Conservation (phyloP, 1,140 invertebrate species). For the Muscidifurax raptorellus region DNA sequence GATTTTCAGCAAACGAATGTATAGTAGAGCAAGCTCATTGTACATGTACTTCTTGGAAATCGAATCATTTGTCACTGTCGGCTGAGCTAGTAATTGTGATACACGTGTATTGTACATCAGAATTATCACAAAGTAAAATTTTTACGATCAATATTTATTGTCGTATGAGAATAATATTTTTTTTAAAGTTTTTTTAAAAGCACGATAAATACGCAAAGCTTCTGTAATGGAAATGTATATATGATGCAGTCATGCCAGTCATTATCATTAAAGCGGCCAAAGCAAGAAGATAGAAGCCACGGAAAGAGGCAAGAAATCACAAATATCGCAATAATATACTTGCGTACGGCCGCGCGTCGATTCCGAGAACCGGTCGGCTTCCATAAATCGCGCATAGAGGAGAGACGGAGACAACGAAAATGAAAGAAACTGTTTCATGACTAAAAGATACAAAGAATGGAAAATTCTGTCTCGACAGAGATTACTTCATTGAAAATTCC, state of each 20-base stretch:
- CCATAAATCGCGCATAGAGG: slow-evolving; percentile 17
- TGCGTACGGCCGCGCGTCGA: slow-evolving; percentile 10
- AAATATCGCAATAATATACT: slow-evolving; percentile 49
- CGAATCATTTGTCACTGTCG: too few relatives aligned
- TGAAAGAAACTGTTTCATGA: slow-evolving; percentile 41
- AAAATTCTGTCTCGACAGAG: slow-evolving; percentile 2
- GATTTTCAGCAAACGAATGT: too few relatives aligned
- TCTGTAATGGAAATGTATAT: slow-evolving; percentile 36
- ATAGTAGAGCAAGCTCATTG: too few relatives aligned
- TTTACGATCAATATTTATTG: too few relatives aligned
- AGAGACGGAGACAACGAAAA: slow-evolving; percentile 26
- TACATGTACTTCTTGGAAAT: too few relatives aligned
- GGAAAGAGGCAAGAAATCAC: slow-evolving; percentile 44
- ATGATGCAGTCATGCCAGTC: slow-evolving; percentile 16
- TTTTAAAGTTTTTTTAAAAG: slow-evolving; percentile 23
- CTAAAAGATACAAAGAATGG: slow-evolving; percentile 9
- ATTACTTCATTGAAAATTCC: slow-evolving; percentile 8
- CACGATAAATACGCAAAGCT: slow-evolving; percentile 33
- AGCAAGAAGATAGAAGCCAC: slow-evolving; percentile 1
- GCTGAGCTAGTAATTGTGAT: too few relatives aligned
- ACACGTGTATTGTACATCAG: too few relatives aligned
- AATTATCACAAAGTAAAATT: too few relatives aligned
- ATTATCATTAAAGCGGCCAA: slow-evolving; percentile 42
- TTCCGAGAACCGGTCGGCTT: slow-evolving; percentile 48
- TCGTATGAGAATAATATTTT: too few relatives aligned